These are phyloP conservation scores for Venturia canescens DNA, from an alignment of 1,140 invertebrate genomes.

Conservation along the genomic window DNA sequence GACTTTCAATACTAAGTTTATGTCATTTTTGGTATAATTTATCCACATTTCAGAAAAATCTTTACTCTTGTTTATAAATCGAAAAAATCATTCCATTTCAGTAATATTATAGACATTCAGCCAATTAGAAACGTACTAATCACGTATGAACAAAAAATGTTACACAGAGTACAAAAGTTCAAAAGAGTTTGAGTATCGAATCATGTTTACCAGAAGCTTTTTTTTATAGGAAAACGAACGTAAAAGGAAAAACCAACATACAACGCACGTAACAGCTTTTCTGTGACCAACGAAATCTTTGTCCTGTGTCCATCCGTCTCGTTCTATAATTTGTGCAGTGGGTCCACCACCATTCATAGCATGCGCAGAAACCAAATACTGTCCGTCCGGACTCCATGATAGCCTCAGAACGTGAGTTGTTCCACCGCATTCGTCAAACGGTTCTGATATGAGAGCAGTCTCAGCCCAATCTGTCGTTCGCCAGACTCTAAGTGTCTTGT, in stretches of 20 bases:
- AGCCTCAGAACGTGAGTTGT: conserved; percentile 96
- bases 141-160: no score
- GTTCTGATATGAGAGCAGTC: conserved; percentile 90
- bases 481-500: conserved; percentile 96
- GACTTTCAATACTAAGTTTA: no score
- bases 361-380: conserved; percentile 96
- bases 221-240: not conserved
- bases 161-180: no score
- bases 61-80: no score
- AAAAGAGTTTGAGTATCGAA: no score
- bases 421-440: conserved; percentile 95
- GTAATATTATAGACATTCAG: no score
- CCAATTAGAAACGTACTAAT: no score
- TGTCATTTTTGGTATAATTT: no score
- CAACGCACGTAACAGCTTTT: conserved; percentile 97
- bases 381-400: conserved; percentile 98
- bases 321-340: conserved; percentile 94
- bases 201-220: conserved; percentile 25
- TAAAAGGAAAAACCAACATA: conserved; percentile 71
- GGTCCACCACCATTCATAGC: conserved; percentile 98
- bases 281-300: conserved; percentile 98
- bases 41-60: no score
- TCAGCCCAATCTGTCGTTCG: conserved; percentile 95
- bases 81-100: no score
- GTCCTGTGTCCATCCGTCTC: conserved; percentile 93